Percentiles rank a stretch among this genome's conserved stretches.
These are phyloP conservation scores for Sceloporus tristichus DNA, from an alignment of 2,113 vertebrate species.

Conservation along the genomic window DNA sequence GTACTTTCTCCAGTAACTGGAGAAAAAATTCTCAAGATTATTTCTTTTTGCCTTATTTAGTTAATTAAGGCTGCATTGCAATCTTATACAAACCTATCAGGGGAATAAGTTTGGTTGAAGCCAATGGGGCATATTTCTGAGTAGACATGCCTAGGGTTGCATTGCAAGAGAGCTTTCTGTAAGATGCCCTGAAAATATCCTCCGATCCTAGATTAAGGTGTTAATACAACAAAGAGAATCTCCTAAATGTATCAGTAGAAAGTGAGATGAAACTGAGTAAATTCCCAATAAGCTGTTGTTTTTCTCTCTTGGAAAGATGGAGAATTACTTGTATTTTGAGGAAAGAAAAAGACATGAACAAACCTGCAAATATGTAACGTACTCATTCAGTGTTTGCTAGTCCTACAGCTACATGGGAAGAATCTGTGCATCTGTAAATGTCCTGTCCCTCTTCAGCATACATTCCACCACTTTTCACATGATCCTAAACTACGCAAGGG, in stretches of 20 bases:
- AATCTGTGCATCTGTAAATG: fast-evolving
- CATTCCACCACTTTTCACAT: slow-evolving; percentile 5
- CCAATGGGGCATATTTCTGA: slow-evolving; percentile 5
- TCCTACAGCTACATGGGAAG: slow-evolving; percentile 12
- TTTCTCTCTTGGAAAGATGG: slow-evolving; percentile 24
- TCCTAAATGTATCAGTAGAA: slow-evolving; percentile 26
- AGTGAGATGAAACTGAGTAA: slow-evolving; percentile 23
- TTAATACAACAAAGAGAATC: slow-evolving; percentile 48
- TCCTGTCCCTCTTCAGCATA: neutral
- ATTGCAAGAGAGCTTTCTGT: neutral
- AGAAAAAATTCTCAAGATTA: neutral
- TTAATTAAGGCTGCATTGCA: slow-evolving; percentile 37
- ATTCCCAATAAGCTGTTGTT: slow-evolving; percentile 30
- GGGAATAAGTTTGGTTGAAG: neutral
- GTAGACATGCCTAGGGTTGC: slow-evolving; percentile 3
- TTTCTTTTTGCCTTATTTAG: neutral
- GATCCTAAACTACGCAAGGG: neutral
- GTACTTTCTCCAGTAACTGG: neutral
- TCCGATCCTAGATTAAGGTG: slow-evolving; percentile 37
- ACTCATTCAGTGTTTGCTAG: neutral
- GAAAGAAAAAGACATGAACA: slow-evolving; percentile 15
- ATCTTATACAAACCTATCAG: neutral
- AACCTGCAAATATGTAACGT: slow-evolving; percentile 39
- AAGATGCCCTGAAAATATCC: slow-evolving; percentile 27
- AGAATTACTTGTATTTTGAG: slow-evolving; percentile 34